phyloP scores from a whole-genome alignment of 92 coral and sea anemone species.

The Ricordea florida region DNA sequence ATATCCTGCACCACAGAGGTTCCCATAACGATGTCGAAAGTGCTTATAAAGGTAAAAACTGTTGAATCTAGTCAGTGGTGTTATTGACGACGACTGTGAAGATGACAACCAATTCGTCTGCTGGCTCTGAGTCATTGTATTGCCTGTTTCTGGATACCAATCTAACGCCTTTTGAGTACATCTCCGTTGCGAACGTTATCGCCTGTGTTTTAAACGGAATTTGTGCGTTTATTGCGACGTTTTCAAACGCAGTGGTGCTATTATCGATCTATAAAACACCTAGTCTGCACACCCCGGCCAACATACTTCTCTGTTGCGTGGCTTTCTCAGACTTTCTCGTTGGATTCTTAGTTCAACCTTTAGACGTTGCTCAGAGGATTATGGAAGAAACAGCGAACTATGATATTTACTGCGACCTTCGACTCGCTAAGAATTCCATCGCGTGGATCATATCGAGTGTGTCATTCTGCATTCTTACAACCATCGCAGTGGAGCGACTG shows the following conservation, averaged over 20 bases:
- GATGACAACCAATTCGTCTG: too few species aligned
- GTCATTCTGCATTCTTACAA: neutral
- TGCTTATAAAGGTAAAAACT: too few species aligned
- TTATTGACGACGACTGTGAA: too few species aligned
- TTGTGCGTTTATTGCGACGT: neutral
- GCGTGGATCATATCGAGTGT: neutral
- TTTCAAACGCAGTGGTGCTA: neutral
- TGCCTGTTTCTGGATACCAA: conserved; percentile 1
- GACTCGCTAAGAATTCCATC: neutral
- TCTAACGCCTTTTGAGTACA: neutral
- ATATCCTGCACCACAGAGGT: too few species aligned
- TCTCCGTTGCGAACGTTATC: neutral
- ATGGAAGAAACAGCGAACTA: neutral
- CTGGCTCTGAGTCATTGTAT: neutral
- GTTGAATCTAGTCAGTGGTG: too few species aligned
- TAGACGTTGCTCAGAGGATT: neutral
- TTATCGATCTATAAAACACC: neutral
- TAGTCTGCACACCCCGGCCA: neutral
- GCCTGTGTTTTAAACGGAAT: neutral
- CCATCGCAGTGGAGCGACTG: neutral
- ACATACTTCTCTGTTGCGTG: neutral
- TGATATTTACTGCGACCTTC: neutral
- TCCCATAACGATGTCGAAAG: too few species aligned
- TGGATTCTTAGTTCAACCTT: neutral
- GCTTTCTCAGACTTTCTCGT: neutral